A percentile compares a stretch with the other conserved stretches of the same genome.
Conservation (phyloP, 92 coral and sea anemone genomes). For the Meandrina meandrites region DNA sequence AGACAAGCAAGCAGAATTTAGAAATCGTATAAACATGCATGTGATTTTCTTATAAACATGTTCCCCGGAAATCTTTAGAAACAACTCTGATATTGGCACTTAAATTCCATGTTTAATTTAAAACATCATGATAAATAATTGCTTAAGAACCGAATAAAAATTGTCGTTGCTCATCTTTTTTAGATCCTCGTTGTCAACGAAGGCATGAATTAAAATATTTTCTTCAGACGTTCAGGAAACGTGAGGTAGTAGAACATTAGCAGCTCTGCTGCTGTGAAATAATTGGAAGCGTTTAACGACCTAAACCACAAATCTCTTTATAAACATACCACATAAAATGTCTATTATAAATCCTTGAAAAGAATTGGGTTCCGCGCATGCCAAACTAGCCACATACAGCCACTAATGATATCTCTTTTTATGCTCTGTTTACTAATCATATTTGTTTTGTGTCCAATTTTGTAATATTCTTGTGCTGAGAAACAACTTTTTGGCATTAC, state of each 20-base stretch:
- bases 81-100: not conserved
- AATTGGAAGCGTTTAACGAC: not conserved
- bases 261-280: not conserved
- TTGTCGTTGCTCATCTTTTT: not conserved
- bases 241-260: not conserved
- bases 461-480: not conserved
- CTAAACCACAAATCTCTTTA: conserved; percentile 25
- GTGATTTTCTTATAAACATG: not conserved
- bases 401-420: not conserved
- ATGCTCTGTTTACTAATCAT: not conserved
- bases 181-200: not conserved
- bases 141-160: not conserved
- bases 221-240: not conserved
- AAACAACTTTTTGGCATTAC: too few relatives aligned
- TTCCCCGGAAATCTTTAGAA: not conserved
- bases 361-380: conserved; percentile 11
- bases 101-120: not conserved
- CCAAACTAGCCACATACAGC: not conserved
- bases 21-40: too few relatives aligned
- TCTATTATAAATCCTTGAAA: not conserved
- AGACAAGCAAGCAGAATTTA: too few relatives aligned
- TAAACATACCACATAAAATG: not conserved
- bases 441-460: not conserved
- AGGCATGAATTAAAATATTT: not conserved
- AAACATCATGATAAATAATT: not conserved